Evolutionary conservation across 2,888 invertebrate species (phyloP).

Genomic region (Osedax fenrisi): DNA sequence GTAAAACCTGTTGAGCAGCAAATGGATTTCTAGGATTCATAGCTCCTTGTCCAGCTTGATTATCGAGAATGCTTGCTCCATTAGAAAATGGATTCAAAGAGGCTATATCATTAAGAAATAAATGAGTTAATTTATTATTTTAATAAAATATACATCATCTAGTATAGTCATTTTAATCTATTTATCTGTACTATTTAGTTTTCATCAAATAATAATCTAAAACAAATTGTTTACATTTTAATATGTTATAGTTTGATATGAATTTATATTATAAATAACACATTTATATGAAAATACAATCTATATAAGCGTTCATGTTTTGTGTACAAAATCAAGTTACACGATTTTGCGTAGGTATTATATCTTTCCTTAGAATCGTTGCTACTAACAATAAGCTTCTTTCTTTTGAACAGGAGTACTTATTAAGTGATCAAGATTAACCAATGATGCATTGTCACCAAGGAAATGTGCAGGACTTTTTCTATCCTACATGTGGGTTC

Average conservation of each 20-base stretch:
- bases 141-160: too few species aligned
- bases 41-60: neutral
- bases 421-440: constrained; percentile 92
- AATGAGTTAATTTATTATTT: too few species aligned
- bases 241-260: neutral
- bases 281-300: neutral
- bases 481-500: constrained; percentile 37
- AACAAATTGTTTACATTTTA: neutral
- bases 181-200: too few species aligned
- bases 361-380: too few species aligned
- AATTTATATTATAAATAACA: neutral
- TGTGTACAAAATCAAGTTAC: neutral
- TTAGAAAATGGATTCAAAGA: neutral
- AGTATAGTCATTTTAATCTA: too few species aligned
- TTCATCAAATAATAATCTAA: neutral
- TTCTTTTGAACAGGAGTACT: neutral
- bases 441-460: constrained; percentile 87
- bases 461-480: constrained; percentile 87
- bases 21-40: neutral
- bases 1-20: neutral
- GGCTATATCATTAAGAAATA: neutral
- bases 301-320: neutral
- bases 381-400: neutral
- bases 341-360: neutral
- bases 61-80: neutral